Evolutionary conservation across 92 coral and sea anemone species (phyloP).

Genomic region (Phenganax marumi): DNA sequence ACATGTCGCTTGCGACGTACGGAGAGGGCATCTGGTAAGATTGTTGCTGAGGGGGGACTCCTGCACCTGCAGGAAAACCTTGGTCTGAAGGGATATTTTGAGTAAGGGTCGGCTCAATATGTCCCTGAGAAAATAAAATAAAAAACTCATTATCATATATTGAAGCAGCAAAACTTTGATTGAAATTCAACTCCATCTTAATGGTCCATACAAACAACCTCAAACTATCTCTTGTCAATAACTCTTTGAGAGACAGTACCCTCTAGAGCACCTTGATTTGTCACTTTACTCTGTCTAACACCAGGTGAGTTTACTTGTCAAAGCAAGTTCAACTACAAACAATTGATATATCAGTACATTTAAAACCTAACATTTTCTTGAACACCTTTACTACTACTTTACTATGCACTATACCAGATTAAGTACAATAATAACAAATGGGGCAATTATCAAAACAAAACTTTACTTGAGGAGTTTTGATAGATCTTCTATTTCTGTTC

Average conservation of each 20-base stretch:
- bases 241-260: no score
- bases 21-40: slow-evolving; percentile 36
- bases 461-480: slow-evolving; percentile 12
- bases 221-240: no score
- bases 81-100: slow-evolving; percentile 30
- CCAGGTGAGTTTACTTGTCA: no score
- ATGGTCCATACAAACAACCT: no score
- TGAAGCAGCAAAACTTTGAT: not conserved
- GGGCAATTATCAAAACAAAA: not conserved
- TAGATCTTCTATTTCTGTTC: slow-evolving; percentile 6
- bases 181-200: not conserved
- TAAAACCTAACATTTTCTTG: no score
- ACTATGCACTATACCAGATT: not conserved
- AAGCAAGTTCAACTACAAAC: no score
- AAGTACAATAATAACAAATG: not conserved
- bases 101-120: slow-evolving; percentile 6
- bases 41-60: not conserved
- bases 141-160: not conserved
- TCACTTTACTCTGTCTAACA: no score
- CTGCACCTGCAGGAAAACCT: not conserved
- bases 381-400: no score
- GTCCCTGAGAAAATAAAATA: not conserved
- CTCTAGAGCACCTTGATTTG: no score
- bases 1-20: slow-evolving; percentile 26
- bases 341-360: no score